Base-by-base conservation (phyloP, 2,888 invertebrate genomes). In the Caenorhabditis becei region DNA sequence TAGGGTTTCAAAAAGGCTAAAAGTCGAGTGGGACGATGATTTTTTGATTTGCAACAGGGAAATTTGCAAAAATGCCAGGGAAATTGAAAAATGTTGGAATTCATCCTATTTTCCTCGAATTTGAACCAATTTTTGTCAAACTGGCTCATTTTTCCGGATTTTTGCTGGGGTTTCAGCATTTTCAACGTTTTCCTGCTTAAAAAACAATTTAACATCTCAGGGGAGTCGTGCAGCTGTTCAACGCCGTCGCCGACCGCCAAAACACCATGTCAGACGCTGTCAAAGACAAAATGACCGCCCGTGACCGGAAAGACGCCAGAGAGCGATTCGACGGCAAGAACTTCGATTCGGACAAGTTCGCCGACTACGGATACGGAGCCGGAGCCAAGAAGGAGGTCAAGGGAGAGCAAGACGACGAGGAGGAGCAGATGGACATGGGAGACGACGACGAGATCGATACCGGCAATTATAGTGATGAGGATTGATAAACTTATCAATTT, bases 161-260 rank as follows among this genome's bases (percentile, higher is more conserved):
- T n/a, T n/a, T n/a, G n/a, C n/a, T n/a, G n/a, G n/a, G n/a, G n/a
- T n/a, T n/a, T n/a, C n/a, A n/a, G n/a, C n/a, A n/a, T n/a, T n/a
- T n/a, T n/a, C n/a, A n/a, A n/a, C n/a, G n/a, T n/a, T n/a, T n/a
- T n/a, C n/a, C n/a, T n/a, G n/a, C n/a, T n/a, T n/a, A n/a, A n/a
- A n/a, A n/a, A n/a, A n/a, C n/a, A n/a, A n/a, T n/a, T n/a, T n/a
- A n/a, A n/a, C n/a, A n/a, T 81, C 85, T 54, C 74, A 88, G 88
- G 67, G 90, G 90, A 32, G 89, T 90, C 20, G 89, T 88, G 0
- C 89, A 90, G 66, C 79, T 90, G 32, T 90, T 90, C 83, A 90
- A 90, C 78, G 89, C 89, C 16, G 89, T 90, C 53, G 77, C 87
- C 1, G 90, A 90, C 62, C 85, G 90, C 0, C 89, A 90, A 59